phyloP scores from a whole-genome alignment of 2,113 vertebrate species.

The Podarcis cretensis region DNA sequence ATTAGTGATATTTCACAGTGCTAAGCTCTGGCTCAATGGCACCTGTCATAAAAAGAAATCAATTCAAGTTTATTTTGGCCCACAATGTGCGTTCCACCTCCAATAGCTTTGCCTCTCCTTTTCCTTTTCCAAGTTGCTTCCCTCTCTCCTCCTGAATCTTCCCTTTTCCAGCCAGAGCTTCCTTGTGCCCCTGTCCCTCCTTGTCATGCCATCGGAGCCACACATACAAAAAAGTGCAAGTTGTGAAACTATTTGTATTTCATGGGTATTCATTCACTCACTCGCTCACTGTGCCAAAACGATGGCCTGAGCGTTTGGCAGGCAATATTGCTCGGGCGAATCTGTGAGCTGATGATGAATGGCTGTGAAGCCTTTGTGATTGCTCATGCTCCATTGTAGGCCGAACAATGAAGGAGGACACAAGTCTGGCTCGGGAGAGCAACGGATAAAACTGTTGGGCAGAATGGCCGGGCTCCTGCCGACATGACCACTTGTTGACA shows the following conservation, averaged over 20 bases:
- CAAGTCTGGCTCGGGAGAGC: slow-evolving; percentile 89
- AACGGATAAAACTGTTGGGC: slow-evolving; percentile 94
- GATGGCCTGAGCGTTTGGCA: slow-evolving; percentile 75
- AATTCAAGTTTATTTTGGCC: background rate
- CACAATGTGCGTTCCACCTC: slow-evolving; percentile 14
- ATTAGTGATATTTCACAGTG: background rate
- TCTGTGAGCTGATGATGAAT: slow-evolving; percentile 91
- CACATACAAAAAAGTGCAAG: slow-evolving; percentile 40
- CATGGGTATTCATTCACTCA: slow-evolving; percentile 48
- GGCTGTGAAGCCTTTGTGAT: slow-evolving; percentile 98
- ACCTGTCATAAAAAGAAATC: background rate
- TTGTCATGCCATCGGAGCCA: slow-evolving; percentile 27
- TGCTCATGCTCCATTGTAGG: slow-evolving; percentile 90
- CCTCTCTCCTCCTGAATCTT: slow-evolving; percentile 29
- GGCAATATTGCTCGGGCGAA: slow-evolving; percentile 71
- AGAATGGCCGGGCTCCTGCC: slow-evolving; percentile 81
- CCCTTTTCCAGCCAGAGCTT: slow-evolving; percentile 1
- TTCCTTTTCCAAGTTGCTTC: background rate
- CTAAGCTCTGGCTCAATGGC: background rate
- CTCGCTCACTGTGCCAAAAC: slow-evolving; percentile 55
- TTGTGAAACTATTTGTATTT: slow-evolving; percentile 68
- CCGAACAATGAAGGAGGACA: slow-evolving; percentile 91
- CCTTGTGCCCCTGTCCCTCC: background rate
- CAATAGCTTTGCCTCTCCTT: slow-evolving; percentile 28
- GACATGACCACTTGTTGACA: slow-evolving; percentile 85